A percentile compares a stretch with the other conserved stretches of the same genome.
Evolutionary conservation across 2,113 vertebrate species (phyloP).

Genomic region (Coptodon rendalli): DNA sequence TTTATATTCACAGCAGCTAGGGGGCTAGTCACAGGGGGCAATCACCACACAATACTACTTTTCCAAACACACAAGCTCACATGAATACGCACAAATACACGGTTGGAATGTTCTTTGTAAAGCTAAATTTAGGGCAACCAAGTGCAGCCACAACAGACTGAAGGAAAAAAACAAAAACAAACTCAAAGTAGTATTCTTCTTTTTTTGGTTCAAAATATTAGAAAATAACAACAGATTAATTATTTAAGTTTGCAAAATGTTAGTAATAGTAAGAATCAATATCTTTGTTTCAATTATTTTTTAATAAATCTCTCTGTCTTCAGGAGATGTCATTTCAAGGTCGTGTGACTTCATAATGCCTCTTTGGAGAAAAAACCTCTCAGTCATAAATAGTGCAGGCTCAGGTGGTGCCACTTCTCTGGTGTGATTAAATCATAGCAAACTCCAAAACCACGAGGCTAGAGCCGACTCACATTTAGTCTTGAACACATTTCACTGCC

Average conservation of each 20-base stretch:
- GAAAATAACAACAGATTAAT: not conserved
- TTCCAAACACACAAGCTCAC: not conserved
- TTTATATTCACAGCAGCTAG: conserved; percentile 47
- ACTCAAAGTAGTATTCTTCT: not conserved
- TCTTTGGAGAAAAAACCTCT: not conserved
- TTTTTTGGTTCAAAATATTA: not conserved
- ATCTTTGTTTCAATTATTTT: not conserved
- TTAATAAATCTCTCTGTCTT: not conserved
- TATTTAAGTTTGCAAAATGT: not conserved
- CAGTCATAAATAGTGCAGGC: not conserved
- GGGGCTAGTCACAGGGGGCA: conserved; percentile 16
- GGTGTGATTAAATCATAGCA: not conserved
- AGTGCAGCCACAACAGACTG: not conserved
- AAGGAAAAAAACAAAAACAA: not conserved
- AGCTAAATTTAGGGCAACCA: not conserved
- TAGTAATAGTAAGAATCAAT: accelerated
- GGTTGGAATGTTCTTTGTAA: not conserved
- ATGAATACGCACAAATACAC: not conserved
- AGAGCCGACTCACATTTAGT: not conserved
- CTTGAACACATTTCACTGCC: not conserved
- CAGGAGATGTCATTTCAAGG: not conserved
- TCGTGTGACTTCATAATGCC: not conserved
- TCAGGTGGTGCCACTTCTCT: not conserved
- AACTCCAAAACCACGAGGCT: not conserved
- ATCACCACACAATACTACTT: not conserved